Conservation (phyloP, 2,888 invertebrate genomes). For the Hirtodrosophila trivittata region DNA sequence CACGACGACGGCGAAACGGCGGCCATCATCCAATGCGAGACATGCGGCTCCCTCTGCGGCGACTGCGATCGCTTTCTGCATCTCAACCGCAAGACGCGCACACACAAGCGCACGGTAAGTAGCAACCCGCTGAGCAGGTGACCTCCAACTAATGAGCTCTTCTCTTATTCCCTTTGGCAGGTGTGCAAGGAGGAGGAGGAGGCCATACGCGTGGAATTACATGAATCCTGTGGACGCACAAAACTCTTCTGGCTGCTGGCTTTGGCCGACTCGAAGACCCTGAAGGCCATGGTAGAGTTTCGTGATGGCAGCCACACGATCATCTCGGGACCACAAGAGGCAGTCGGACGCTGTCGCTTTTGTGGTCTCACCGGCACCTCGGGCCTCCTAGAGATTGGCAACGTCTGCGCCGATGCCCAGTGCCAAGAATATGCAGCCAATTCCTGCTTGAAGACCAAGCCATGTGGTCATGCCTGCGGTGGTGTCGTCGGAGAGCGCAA, state of each 20-base stretch:
- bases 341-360: slow-evolving; percentile 93
- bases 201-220: slow-evolving; percentile 97
- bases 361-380: slow-evolving; percentile 93
- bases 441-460: slow-evolving; percentile 92
- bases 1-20: slow-evolving; percentile 97
- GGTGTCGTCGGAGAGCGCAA: slow-evolving; percentile 93
- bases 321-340: slow-evolving; percentile 84
- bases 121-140: background rate
- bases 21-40: slow-evolving; percentile 95
- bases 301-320: slow-evolving; percentile 88
- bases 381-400: slow-evolving; percentile 94
- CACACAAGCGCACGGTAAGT: slow-evolving; percentile 88
- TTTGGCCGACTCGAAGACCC: slow-evolving; percentile 95
- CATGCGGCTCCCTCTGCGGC: slow-evolving; percentile 96
- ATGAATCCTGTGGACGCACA: slow-evolving; percentile 97
- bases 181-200: slow-evolving; percentile 97
- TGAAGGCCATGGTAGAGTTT: slow-evolving; percentile 96
- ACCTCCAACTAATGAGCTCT: too few relatives aligned
- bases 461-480: slow-evolving; percentile 96
- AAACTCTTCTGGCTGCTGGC: slow-evolving; percentile 97
- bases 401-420: slow-evolving; percentile 96
- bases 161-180: slow-evolving; percentile 58
- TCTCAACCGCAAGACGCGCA: slow-evolving; percentile 92
- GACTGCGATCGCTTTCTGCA: slow-evolving; percentile 98
- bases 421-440: slow-evolving; percentile 89